Percentiles rank a stretch among this genome's conserved stretches.
phyloP scores from a whole-genome alignment of 2,113 vertebrate genomes.

The Egretta garzetta region DNA sequence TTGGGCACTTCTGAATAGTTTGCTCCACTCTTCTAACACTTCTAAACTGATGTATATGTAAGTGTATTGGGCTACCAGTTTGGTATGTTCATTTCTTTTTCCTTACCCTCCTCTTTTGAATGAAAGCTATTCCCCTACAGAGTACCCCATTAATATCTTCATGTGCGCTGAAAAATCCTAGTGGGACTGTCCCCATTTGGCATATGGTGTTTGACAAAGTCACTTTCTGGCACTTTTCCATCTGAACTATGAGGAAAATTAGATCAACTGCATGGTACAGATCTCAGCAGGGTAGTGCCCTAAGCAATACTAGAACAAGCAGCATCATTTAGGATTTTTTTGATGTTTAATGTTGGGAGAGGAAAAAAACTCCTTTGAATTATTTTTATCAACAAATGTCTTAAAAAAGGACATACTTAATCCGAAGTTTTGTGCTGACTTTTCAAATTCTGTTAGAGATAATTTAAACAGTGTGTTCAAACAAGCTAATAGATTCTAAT shows the following conservation, averaged over 20 bases:
- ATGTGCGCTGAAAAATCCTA: constrained; percentile 6
- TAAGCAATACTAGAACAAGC: background rate
- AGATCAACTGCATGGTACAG: background rate
- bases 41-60: background rate
- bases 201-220: constrained; percentile 9
- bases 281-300: background rate
- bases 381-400: background rate
- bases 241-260: background rate
- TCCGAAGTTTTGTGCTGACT: background rate
- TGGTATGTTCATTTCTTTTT: background rate
- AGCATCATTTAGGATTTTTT: background rate
- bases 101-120: background rate
- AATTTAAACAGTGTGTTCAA: background rate
- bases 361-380: background rate
- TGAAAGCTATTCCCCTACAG: background rate
- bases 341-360: background rate
- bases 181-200: background rate
- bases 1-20: background rate
- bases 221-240: background rate
- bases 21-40: background rate
- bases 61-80: background rate
- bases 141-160: background rate
- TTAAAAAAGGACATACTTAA: background rate
- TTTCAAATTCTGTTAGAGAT: background rate
- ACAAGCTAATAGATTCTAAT: background rate